phyloP scores from a whole-genome alignment of 2,888 invertebrate genomes.

The Stramonita haemastoma region DNA sequence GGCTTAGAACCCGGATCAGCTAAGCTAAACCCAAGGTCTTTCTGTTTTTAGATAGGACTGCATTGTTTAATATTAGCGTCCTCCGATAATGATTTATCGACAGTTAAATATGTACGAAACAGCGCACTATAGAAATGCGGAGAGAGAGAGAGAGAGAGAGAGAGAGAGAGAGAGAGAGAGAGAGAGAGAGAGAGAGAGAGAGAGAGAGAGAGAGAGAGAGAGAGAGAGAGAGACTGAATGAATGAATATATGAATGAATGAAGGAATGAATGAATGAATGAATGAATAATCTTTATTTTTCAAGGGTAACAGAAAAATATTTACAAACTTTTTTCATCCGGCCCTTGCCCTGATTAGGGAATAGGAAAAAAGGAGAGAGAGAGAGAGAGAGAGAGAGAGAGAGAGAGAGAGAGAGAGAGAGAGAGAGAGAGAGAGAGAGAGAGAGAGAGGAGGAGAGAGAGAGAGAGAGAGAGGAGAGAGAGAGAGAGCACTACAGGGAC shows the following conservation, averaged over 20 bases:
- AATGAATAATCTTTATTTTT: too few relatives aligned
- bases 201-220: background rate
- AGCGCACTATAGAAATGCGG: background rate
- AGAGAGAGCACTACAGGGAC: background rate
- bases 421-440: background rate
- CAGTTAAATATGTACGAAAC: background rate
- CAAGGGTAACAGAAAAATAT: too few relatives aligned
- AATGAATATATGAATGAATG: too few relatives aligned
- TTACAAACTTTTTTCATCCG: too few relatives aligned
- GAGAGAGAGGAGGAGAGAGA: background rate
- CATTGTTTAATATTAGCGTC: background rate
- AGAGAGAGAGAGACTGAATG: too few relatives aligned
- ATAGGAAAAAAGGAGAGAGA: background rate
- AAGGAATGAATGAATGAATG: too few relatives aligned
- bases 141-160: background rate
- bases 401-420: background rate
- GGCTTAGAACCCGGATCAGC: background rate
- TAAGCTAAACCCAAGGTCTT: background rate
- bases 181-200: background rate
- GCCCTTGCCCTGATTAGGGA: too few relatives aligned
- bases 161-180: conserved; percentile 15
- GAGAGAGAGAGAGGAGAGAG: background rate
- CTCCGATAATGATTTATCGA: background rate
- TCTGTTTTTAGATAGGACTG: background rate
- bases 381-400: background rate